Base-by-base conservation (phyloP, 1,140 invertebrate genomes). In the Eurosta solidaginis region DNA sequence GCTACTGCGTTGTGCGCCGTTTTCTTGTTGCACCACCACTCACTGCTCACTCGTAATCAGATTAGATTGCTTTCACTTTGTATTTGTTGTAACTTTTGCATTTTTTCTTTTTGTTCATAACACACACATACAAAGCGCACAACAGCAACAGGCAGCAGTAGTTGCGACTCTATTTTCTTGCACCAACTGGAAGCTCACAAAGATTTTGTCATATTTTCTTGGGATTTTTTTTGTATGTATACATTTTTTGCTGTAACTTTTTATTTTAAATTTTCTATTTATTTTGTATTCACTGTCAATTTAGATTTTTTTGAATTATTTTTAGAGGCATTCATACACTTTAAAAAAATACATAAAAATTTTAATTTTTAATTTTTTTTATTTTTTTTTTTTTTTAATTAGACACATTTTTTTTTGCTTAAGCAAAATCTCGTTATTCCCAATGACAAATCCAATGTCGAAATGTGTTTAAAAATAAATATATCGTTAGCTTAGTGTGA, bases 401-500 rank as follows among this genome's bases (percentile, higher is more conserved):
- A 54, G 50, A n/a, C 50, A 59, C 27, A 12, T 17, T 25, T 29
- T 33, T 17, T 17, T 59, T 59, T 59, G 27, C 27, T 59, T 36
- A 59, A 27, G 33, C 17, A 29, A 59, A 20, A 20, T n/a, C 54
- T 20, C n/a, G 29, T 29, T 17, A 29, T n/a, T 78, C 82, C 83
- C 84, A 85, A 85, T 85, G 84, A 85, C 84, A 85, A 83, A 85
- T 82, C 82, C 84, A 86, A 86, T 86, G 84, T 86, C 84, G 84
- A 82, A 84, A 49, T 25, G 7, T 29, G 9, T 45, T 47, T 47
- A 47, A 47, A 49, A 75, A 75, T 29, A 75, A 49, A 75, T 74
- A 47, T 74, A 36, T 36, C n/a, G 36, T 50, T 75, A 17, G n/a
- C 22, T 29, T n/a, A n/a, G n/a, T n/a, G n/a, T n/a, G n/a, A n/a